Conservation (phyloP, 1,140 invertebrate species). For the Drosophila serrata region DNA sequence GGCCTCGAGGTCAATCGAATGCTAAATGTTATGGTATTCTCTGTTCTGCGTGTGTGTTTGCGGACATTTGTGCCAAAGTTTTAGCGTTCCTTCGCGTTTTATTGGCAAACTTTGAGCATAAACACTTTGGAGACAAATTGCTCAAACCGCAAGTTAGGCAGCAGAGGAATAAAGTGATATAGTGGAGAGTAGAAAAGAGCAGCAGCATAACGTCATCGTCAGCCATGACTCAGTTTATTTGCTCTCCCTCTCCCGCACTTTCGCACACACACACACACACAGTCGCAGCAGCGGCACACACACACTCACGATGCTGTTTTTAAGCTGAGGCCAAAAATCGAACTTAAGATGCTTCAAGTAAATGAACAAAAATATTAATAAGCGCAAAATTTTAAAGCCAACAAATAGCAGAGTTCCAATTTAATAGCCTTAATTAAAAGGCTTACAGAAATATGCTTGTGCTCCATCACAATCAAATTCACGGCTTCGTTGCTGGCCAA, state of each 20-base stretch:
- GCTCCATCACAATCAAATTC: slow-evolving; percentile 43
- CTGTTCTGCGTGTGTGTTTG: slow-evolving; percentile 25
- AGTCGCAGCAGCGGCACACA: slow-evolving; percentile 16
- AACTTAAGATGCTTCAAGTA: slow-evolving; percentile 10
- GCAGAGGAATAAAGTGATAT: slow-evolving; percentile 23
- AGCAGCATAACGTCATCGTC: slow-evolving; percentile 64
- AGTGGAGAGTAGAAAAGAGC: slow-evolving; percentile 27
- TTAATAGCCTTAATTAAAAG: slow-evolving; percentile 58
- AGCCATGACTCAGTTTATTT: slow-evolving; percentile 62
- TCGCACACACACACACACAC: slow-evolving; percentile 22
- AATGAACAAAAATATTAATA: slow-evolving; percentile 35
- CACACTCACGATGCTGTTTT: slow-evolving; percentile 32
- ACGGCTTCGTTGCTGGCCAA: slow-evolving; percentile 38
- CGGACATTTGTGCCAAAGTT: slow-evolving; percentile 42
- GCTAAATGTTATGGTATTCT: slow-evolving; percentile 44
- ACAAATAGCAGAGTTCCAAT: neutral
- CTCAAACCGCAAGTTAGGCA: slow-evolving; percentile 42
- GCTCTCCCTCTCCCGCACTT: slow-evolving; percentile 23
- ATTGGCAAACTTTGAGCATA: slow-evolving; percentile 62
- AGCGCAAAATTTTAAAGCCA: slow-evolving; percentile 28
- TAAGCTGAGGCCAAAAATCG: slow-evolving; percentile 31
- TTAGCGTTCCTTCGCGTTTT: slow-evolving; percentile 43
- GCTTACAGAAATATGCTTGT: slow-evolving; percentile 18
- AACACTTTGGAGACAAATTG: slow-evolving; percentile 65
- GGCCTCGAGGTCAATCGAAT: slow-evolving; percentile 62